A percentile compares a stretch with the other conserved stretches of the same genome.
Conservation (phyloP, 1,140 invertebrate genomes). For the Papilio polyxenes region DNA sequence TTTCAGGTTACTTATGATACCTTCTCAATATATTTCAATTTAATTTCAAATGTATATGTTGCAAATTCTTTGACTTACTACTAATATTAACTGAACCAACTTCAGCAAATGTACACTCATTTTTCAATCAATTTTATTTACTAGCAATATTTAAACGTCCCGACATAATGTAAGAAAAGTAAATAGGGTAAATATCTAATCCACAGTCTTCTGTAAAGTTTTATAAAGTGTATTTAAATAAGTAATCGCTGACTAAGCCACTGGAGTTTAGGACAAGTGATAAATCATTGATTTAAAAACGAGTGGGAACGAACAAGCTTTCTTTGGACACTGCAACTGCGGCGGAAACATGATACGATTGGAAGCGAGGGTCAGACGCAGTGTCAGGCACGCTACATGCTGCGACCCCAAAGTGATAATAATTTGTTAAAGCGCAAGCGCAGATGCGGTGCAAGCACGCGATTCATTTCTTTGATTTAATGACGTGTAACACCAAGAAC, state of each 20-base stretch:
- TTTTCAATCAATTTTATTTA: no score
- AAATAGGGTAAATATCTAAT: neutral
- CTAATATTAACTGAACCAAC: no score
- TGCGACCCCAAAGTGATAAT: constrained; percentile 33
- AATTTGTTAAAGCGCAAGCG: constrained; percentile 31
- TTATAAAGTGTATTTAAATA: neutral
- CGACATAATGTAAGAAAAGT: neutral
- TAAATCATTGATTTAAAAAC: constrained; percentile 24
- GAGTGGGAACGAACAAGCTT: neutral
- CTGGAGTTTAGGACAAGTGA: neutral
- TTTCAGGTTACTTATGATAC: no score
- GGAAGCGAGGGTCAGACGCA: constrained; percentile 20
- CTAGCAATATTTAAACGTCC: neutral
- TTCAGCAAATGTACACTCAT: no score
- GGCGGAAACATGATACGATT: constrained; percentile 35
- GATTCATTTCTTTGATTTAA: constrained; percentile 26
- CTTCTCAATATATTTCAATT: no score
- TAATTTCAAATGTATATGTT: no score
- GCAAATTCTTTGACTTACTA: no score
- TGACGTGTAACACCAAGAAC: constrained; percentile 2
- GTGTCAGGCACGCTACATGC: constrained; percentile 22
- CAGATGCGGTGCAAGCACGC: constrained; percentile 30
- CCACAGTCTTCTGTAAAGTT: neutral
- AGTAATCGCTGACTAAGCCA: neutral
- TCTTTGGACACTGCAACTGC: constrained; percentile 28